These are phyloP conservation scores for Torymus aiolomorphi DNA, from an alignment of 2,888 invertebrate species.

Conservation along the genomic window DNA sequence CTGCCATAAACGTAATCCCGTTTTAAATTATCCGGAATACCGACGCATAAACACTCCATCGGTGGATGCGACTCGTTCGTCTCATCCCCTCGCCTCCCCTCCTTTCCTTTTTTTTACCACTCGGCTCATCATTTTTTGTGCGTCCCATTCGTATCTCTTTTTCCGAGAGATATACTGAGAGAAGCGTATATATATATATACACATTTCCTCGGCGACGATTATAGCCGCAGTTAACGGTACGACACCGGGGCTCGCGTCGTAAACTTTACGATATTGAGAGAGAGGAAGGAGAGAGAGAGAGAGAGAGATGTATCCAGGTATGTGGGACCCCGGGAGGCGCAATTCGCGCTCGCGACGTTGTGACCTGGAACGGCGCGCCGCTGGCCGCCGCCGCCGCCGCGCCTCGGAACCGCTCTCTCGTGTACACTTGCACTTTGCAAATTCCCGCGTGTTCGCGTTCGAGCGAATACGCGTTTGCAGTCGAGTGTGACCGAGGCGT, in stretches of 20 bases:
- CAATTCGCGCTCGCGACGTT: conserved; percentile 20
- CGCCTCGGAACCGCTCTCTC: conserved; percentile 15
- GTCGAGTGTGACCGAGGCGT: conserved; percentile 15
- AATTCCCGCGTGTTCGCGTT: conserved; percentile 13
- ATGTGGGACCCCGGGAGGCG: conserved; percentile 18
- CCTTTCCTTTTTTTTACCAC: too few species aligned
- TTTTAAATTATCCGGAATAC: too few species aligned
- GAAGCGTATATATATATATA: background rate
- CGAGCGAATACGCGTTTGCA: background rate
- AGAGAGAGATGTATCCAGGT: conserved; percentile 12
- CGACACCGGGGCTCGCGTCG: conserved; percentile 15
- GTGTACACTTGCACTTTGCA: conserved; percentile 31
- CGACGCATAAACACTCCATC: too few species aligned
- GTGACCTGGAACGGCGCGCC: background rate
- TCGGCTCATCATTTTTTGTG: too few species aligned
- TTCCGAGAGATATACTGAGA: too few species aligned
- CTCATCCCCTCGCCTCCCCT: too few species aligned
- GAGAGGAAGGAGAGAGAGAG: background rate
- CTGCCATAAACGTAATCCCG: too few species aligned
- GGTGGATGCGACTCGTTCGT: too few species aligned
- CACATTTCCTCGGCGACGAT: too few species aligned
- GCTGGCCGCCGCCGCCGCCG: background rate
- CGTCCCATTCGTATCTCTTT: too few species aligned
- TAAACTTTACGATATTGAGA: conserved; percentile 31
- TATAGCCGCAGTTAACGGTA: conserved; percentile 23